Base-by-base conservation (phyloP, 2,888 invertebrate species). In the Heliconius hortense region DNA sequence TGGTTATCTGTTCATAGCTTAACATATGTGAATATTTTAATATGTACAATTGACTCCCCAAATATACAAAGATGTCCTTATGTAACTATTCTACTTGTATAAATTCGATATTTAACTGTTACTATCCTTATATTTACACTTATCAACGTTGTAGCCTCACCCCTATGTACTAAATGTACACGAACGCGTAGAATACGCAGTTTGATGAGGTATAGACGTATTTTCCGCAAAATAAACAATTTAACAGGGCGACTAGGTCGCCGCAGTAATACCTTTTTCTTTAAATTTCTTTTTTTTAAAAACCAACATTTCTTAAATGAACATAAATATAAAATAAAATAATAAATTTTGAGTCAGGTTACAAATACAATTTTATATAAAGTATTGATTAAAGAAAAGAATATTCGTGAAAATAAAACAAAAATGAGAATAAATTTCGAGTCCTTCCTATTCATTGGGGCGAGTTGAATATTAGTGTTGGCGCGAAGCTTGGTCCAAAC, bases 401-500 rank as follows among this genome's bases (percentile, higher is more conserved):
- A 24, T 39, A 66, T 24, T 66, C 24, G n/a, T 15, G 15, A 24
- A 43, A n/a, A 7, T 24, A 24, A 66, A 24, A 43, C 24, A 15
- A 18, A 43, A 15, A 66, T 15, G 2, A 64, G 31, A 31, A 66
- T 66, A 24, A 66, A 2, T n/a, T n/a, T 68, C 10, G 13, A 15
- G 15, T n/a, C 31, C 2, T 13, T 35, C 53, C 31, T 53, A 8
- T n/a, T 35, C 24, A 31, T 31, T 3, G 13, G 5, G 1, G 0
- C 7, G 7, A 7, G 31, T 24, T n/a, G 31, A 13, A 11, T 31
- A 11, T 28, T 31, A 10, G 31, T 56, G 35, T 15, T 31, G 31
- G 31, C 24, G 39, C 24, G 39, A 24, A 66, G 66, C 66, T 66
- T 43, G 15, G 39, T 69, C 56, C 69, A 69, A 53, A n/a, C 69